Evolutionary conservation across 2,888 invertebrate species (phyloP).

Genomic region (Andrena dorsata): DNA sequence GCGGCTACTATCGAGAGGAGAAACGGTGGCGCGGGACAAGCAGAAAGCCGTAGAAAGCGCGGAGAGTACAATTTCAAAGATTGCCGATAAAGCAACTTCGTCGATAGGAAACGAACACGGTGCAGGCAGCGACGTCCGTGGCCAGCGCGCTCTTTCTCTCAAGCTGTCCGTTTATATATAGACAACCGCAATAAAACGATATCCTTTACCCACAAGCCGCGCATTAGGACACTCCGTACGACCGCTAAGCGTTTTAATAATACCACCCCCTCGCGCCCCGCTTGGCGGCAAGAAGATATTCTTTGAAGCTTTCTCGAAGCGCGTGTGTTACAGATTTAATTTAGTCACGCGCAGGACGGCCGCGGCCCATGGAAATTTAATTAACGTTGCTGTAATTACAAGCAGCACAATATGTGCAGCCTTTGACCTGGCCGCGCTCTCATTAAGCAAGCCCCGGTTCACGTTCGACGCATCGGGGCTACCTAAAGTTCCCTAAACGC

Average conservation of each 20-base stretch:
- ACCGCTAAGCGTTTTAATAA: neutral
- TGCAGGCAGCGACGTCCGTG: slow-evolving; percentile 42
- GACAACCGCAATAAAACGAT: slow-evolving; percentile 48
- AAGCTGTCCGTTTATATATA: slow-evolving; percentile 55
- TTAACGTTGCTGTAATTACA: slow-evolving; percentile 52
- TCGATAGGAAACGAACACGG: slow-evolving; percentile 12
- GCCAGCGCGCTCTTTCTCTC: slow-evolving; percentile 44
- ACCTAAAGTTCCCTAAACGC: neutral
- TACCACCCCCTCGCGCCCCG: neutral
- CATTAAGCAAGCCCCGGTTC: slow-evolving; percentile 17
- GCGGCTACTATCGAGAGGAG: too few species aligned
- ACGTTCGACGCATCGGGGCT: slow-evolving; percentile 11
- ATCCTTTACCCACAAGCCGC: slow-evolving; percentile 20
- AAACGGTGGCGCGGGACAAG: too few species aligned
- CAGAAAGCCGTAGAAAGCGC: neutral
- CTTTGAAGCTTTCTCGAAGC: slow-evolving; percentile 7
- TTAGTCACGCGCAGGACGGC: neutral
- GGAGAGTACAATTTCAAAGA: slow-evolving; percentile 7
- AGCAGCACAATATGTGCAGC: slow-evolving; percentile 24
- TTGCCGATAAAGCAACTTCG: slow-evolving; percentile 36
- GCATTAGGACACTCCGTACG: slow-evolving; percentile 38
- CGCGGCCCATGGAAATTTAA: slow-evolving; percentile 41
- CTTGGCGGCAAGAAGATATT: slow-evolving; percentile 11
- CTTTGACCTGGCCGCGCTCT: slow-evolving; percentile 32
- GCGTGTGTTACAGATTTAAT: slow-evolving; percentile 16